phyloP scores from a whole-genome alignment of 2,113 vertebrate species.

The Galeopterus variegatus region DNA sequence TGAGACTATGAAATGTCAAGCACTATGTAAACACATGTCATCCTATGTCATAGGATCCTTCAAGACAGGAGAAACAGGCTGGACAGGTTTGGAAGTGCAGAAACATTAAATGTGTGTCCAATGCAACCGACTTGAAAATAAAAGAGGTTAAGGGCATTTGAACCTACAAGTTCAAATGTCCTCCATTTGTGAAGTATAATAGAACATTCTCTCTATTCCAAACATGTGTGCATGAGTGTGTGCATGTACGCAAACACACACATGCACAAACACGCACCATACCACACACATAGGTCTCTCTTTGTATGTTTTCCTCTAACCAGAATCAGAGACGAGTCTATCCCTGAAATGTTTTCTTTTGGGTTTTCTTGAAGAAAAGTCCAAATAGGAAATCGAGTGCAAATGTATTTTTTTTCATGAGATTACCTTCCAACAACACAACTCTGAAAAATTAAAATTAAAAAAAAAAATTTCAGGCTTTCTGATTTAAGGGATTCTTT shows the following conservation, averaged over 20 bases:
- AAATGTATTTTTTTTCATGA: not conserved
- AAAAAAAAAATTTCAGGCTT: not conserved
- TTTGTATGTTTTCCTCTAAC: slow-evolving; percentile 16
- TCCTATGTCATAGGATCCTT: not conserved
- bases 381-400: not conserved
- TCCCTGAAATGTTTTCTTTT: slow-evolving; percentile 1
- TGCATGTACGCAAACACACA: fast-evolving
- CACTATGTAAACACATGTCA: not conserved
- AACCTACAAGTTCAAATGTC: not conserved
- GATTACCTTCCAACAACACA: not conserved
- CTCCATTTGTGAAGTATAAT: not conserved
- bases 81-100: not conserved
- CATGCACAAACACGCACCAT: too few relatives aligned
- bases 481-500: slow-evolving; percentile 10
- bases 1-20: not conserved
- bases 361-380: not conserved
- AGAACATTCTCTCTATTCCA: not conserved
- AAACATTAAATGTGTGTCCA: not conserved
- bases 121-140: not conserved
- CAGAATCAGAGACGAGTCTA: not conserved
- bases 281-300: not conserved
- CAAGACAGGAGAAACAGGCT: slow-evolving; percentile 17
- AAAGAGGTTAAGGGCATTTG: not conserved
- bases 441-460: slow-evolving; percentile 19
- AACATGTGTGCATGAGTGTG: not conserved